These are phyloP conservation scores for Conus canariensis DNA, from an alignment of 2,888 invertebrate genomes.

Conservation along the genomic window DNA sequence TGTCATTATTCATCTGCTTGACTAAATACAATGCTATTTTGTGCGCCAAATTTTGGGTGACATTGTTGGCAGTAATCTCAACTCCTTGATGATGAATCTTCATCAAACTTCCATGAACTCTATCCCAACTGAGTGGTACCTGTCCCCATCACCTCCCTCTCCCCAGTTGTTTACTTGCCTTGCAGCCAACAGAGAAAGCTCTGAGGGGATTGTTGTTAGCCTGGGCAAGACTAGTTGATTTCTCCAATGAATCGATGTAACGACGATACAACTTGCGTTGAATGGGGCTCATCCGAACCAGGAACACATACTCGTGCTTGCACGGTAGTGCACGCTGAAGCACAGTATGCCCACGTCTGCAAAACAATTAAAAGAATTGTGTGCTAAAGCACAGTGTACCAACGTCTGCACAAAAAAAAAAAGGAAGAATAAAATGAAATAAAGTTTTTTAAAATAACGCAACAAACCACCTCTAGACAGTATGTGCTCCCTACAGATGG, in stretches of 20 bases:
- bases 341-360: constrained; percentile 93
- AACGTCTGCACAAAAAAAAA: not conserved
- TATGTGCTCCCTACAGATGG: too few species aligned
- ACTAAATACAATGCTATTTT: too few species aligned
- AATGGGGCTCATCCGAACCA: constrained; percentile 92
- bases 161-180: constrained; percentile 81
- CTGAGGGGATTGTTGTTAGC: constrained; percentile 91
- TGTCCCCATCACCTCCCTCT: too few species aligned
- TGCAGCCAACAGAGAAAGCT: constrained; percentile 98
- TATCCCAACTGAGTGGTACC: too few species aligned
- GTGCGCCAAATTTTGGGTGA: too few species aligned
- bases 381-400: too few species aligned
- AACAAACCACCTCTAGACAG: too few species aligned
- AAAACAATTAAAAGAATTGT: constrained; percentile 46
- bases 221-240: constrained; percentile 67
- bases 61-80: too few species aligned
- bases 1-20: too few species aligned
- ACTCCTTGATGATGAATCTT: too few species aligned
- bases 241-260: constrained; percentile 87
- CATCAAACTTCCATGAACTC: too few species aligned
- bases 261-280: constrained; percentile 94
- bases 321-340: constrained; percentile 94
- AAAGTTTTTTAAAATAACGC: not conserved
- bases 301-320: constrained; percentile 95
- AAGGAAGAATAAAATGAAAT: not conserved